phyloP scores from a whole-genome alignment of 1,140 invertebrate genomes.

The Centruroides vittatus region DNA sequence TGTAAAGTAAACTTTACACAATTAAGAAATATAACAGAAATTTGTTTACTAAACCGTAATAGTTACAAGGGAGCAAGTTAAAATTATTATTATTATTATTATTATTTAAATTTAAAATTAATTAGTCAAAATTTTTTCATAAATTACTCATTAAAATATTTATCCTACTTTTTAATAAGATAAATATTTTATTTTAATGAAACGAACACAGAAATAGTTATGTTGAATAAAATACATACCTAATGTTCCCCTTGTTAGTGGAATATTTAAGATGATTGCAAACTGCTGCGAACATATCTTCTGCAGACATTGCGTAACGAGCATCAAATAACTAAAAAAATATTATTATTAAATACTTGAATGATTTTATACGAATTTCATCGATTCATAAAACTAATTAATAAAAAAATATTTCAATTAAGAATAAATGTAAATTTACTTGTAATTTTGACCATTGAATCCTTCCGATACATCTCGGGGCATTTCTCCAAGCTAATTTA shows the following conservation, averaged over 20 bases:
- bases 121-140: too few relatives aligned
- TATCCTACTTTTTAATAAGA: too few relatives aligned
- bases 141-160: too few relatives aligned
- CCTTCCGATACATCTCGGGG: slow-evolving; percentile 75
- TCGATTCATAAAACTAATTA: slow-evolving; percentile 16
- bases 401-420: too few relatives aligned
- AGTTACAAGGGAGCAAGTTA: too few relatives aligned
- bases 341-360: too few relatives aligned
- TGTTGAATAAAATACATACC: slow-evolving; percentile 37
- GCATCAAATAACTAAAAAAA: slow-evolving; percentile 72
- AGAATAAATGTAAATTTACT: slow-evolving; percentile 35
- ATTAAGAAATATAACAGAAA: background rate
- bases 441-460: slow-evolving; percentile 93
- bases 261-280: slow-evolving; percentile 94
- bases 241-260: slow-evolving; percentile 90
- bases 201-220: background rate
- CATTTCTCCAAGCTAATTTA: slow-evolving; percentile 86
- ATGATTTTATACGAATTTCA: too few relatives aligned
- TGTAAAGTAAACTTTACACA: background rate
- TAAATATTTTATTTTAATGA: too few relatives aligned
- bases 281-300: slow-evolving; percentile 91
- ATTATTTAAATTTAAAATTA: too few relatives aligned
- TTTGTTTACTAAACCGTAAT: background rate
- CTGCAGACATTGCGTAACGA: slow-evolving; percentile 77
- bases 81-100: too few relatives aligned